Base-by-base conservation (phyloP, 1,140 invertebrate genomes). In the Pectinophora gossypiella region DNA sequence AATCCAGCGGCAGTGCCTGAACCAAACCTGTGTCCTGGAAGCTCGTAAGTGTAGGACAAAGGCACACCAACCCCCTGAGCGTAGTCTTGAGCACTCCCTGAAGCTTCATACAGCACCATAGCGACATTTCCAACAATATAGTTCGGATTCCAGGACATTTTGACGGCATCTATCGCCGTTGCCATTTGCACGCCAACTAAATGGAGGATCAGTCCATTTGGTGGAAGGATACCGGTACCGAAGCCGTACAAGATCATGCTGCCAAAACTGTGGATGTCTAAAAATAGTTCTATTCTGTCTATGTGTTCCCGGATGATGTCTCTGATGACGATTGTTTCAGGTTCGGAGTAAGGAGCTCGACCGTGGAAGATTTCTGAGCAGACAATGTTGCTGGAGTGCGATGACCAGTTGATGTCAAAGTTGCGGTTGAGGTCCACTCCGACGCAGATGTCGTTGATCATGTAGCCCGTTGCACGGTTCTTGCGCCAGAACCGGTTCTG, bases 291-390 rank as follows among this genome's bases (percentile, higher is more conserved):
- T 0, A 86, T 64, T 4, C 82, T 69, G n/a, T 78, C 61, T 3
- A 77, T 66, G 19, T 89, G 68, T n/a, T 77, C 56, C 15, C 74
- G 50, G 1, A 91, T 56, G 23, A 89, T 89, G 35, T 89, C 67
- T 0, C 87, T 78, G 2, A 92, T 75, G 13, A 88, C 78, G 10
- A 61, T 65, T 0, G 90, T 91, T 74, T 95, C 94, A 0, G 88
- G 83, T 78, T 95, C 94, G 0, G 93, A 94, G 64, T 93, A 93
- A 0, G 92, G 61, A 19, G 67, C 64, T 0, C 78, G 50, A 1
- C 94, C 94, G 42, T 90, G 90, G 77, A 90, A 95, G 4, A 87
- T 90, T 0, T 93, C 91, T n/a, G 71, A 78, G 69, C 94, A 95
- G 0, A 48, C 50, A 12, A 19, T 23, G 40, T 70, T 85, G 50